Percentiles rank a stretch among this genome's conserved stretches.
These are phyloP conservation scores for Emmelina monodactyla DNA, from an alignment of 2,888 invertebrate genomes.

Conservation along the genomic window DNA sequence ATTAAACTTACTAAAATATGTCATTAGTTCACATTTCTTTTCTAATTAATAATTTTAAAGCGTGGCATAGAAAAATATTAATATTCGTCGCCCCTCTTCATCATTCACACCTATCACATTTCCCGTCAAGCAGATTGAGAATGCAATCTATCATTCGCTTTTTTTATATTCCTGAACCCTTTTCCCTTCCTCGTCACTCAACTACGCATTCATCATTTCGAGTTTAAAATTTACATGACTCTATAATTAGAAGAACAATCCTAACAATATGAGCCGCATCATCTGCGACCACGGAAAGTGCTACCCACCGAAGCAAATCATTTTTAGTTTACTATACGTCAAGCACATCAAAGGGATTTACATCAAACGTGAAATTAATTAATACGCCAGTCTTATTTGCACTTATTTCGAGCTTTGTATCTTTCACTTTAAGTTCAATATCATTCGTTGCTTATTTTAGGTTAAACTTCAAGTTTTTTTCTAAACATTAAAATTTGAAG, in stretches of 20 bases:
- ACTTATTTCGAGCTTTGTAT: not conserved
- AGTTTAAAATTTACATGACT: conserved; percentile 29
- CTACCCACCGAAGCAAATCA: conserved; percentile 42
- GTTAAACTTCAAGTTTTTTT: no score
- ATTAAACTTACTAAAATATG: no score
- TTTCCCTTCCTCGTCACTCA: conserved; percentile 33
- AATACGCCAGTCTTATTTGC: conserved; percentile 5
- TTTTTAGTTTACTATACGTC: conserved; percentile 53
- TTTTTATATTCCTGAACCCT: conserved; percentile 21
- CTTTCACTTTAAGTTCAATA: conserved; percentile 10
- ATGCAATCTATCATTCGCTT: not conserved
- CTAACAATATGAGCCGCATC: conserved; percentile 32
- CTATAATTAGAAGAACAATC: conserved; percentile 43
- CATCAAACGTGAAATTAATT: conserved; percentile 45
- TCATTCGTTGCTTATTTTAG: conserved; percentile 18
- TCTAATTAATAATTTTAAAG: no score
- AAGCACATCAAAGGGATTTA: conserved; percentile 51
- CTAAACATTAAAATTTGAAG: no score
- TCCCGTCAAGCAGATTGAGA: no score
- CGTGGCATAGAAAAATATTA: no score
- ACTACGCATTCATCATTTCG: conserved; percentile 35
- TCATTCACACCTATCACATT: no score
- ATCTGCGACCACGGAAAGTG: conserved; percentile 30
- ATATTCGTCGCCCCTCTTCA: no score
- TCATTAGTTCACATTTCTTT: no score